Conservation (phyloP, 2,113 vertebrate species). For the Zootoca vivipara region DNA sequence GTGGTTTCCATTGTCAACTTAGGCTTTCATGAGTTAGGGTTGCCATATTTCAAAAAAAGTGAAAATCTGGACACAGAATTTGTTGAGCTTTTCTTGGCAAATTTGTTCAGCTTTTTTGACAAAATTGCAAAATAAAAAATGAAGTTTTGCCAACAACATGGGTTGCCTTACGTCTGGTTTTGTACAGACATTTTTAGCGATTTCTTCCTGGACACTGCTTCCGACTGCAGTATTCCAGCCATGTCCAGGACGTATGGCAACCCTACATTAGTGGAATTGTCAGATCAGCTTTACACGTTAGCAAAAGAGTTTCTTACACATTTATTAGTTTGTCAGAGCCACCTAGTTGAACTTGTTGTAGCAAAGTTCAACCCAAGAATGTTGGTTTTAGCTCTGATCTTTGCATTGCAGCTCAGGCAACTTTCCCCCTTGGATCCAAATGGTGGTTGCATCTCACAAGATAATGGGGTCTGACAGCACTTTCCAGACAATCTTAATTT, state of each 20-base stretch:
- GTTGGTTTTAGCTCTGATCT: background rate
- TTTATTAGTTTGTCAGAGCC: constrained; percentile 9
- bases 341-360: constrained; percentile 17
- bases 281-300: constrained; percentile 40
- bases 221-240: background rate
- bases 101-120: no score
- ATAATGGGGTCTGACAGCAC: constrained; percentile 41
- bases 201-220: background rate
- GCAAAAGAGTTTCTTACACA: constrained; percentile 29
- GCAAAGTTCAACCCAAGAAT: no score
- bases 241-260: no score
- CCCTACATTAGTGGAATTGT: constrained; percentile 40
- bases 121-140: no score
- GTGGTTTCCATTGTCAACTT: constrained; percentile 48
- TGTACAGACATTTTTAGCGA: background rate
- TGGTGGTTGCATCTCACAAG: constrained; percentile 12
- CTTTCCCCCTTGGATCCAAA: constrained; percentile 19
- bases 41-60: no score
- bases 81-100: no score
- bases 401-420: background rate
- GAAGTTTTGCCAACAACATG: no score
- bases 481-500: constrained; percentile 40
- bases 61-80: no score
- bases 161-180: background rate
- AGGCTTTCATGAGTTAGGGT: no score